Conservation (phyloP, 2,113 vertebrate genomes). For the Actenoides hombroni region DNA sequence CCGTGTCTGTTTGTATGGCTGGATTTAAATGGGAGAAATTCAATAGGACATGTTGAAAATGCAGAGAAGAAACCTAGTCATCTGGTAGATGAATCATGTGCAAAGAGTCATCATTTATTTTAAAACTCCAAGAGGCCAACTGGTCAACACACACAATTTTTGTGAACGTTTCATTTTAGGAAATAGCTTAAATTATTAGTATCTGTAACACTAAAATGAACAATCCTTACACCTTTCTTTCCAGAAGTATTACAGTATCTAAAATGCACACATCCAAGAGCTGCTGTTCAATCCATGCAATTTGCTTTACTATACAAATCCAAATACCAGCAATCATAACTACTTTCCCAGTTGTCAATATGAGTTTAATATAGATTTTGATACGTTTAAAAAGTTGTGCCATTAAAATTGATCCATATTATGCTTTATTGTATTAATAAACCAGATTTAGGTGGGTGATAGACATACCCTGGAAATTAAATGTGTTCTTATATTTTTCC, state of each 20-base stretch:
- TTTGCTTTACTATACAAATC: neutral
- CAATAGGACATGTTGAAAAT: neutral
- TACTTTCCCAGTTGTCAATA: neutral
- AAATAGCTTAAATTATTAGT: neutral
- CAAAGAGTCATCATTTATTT: neutral
- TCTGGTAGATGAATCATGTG: neutral
- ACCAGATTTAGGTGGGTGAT: neutral
- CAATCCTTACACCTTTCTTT: neutral
- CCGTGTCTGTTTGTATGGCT: neutral
- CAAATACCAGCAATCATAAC: neutral
- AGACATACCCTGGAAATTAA: neutral
- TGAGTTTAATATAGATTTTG: neutral
- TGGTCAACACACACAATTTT: neutral
- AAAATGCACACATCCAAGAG: neutral
- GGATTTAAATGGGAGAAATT: neutral
- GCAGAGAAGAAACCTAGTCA: neutral
- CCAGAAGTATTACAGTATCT: neutral
- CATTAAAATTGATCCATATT: neutral
- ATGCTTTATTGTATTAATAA: neutral
- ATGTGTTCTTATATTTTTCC: neutral
- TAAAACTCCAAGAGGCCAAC: neutral
- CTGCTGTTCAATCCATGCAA: neutral
- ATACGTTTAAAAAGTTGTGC: neutral
- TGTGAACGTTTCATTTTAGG: neutral
- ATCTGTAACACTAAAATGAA: neutral